Base-by-base conservation (phyloP, 2,888 invertebrate genomes). In the Pegoplata infirma region DNA sequence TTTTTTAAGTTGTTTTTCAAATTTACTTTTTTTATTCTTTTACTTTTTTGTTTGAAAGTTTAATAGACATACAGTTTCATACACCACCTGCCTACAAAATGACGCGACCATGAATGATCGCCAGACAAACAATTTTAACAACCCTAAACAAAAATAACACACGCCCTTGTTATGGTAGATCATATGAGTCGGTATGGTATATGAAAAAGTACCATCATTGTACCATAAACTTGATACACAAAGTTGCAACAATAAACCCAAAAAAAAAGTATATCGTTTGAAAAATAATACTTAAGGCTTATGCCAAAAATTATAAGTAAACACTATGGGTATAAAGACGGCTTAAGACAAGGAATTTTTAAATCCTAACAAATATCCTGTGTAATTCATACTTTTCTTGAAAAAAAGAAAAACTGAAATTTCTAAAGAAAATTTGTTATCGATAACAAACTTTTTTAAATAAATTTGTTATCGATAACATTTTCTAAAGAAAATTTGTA, bases 81-180 rank as follows among this genome's bases (percentile, higher is more conserved):
- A 67, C 71, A 47, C 78, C 78, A 81, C 80, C 81, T 81, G 81
- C 81, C 69, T 76, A 69, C 61, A 69, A 46, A 5, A 28, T 32
- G 32, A 32, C 1, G 32, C 32, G 12, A 56, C 75, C 56, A 61
- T 55, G 47, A 58, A 56, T 51, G 75, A 72, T 75, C 49, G 61
- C 66, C 75, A 71, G 69, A 72, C 78, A 58, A n/a, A 32, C 19
- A 36, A 46, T 55, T 71, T 64, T 63, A 75, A 58, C 75, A 75
- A 71, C 69, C 74, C 74, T 75, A 55, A 67, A 56, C 28, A 56
- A 67, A n/a, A 17, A 28, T 58, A 69, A 21, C 40, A 72, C 71
- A 79, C 67, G 75, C 75, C 79, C 75, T 71, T 75, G 56, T 63
- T 55, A 53, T 76, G 68, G 44, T 68, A n/a, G 66, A 75, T 75